Evolutionary conservation across 2,797 vertebrate species (phyloP).

Genomic region (Selene dorsalis): DNA sequence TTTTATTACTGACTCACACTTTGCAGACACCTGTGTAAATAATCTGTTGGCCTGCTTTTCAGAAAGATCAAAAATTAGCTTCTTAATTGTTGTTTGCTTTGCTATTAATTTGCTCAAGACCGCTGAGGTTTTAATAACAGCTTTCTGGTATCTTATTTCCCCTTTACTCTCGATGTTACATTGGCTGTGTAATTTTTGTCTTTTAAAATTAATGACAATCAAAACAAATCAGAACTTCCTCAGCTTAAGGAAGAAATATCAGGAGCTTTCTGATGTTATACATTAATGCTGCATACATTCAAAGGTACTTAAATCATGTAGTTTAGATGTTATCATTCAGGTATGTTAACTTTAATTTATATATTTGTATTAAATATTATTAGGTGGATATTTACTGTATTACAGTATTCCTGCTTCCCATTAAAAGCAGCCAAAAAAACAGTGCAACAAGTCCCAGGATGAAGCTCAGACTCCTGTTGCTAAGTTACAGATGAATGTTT

Average conservation of each 20-base stretch:
- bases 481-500: constrained; percentile 88
- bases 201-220: background rate
- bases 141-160: constrained; percentile 2
- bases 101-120: background rate
- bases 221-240: background rate
- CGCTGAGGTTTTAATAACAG: constrained; percentile 11
- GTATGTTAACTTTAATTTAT: constrained; percentile 20
- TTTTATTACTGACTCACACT: constrained; percentile 64
- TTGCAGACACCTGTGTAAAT: constrained; percentile 59
- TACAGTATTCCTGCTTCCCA: constrained; percentile 63
- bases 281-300: background rate
- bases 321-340: background rate
- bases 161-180: background rate
- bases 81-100: background rate
- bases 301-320: background rate
- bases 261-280: background rate
- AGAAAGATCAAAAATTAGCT: constrained; percentile 24
- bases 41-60: constrained; percentile 37
- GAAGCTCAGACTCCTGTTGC: constrained; percentile 86
- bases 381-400: constrained; percentile 42
- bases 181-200: background rate
- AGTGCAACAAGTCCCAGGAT: constrained; percentile 85
- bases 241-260: constrained; percentile 3
- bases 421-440: constrained; percentile 75
- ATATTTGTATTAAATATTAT: constrained; percentile 18